These are phyloP conservation scores for Pycnomerus fuliginosus DNA, from an alignment of 2,888 invertebrate genomes.

Conservation along the genomic window DNA sequence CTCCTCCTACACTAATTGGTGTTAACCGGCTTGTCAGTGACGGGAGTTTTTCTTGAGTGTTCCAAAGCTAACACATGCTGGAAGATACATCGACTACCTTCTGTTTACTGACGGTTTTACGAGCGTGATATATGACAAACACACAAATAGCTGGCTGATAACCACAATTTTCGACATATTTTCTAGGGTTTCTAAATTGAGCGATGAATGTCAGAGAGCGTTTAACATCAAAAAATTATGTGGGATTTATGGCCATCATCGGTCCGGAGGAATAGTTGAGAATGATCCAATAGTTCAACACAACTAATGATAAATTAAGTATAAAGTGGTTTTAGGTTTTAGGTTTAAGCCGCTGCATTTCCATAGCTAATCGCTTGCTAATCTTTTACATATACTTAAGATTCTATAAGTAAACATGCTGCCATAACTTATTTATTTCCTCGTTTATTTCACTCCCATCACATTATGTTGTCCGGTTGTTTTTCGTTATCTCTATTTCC, in stretches of 20 bases:
- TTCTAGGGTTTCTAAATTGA: constrained; percentile 27
- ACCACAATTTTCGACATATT: constrained; percentile 44
- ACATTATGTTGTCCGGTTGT: no score
- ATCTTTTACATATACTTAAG: constrained; percentile 41
- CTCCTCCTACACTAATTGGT: constrained; percentile 38
- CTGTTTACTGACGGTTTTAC: constrained; percentile 45
- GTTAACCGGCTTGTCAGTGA: constrained; percentile 36
- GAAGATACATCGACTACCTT: constrained; percentile 46
- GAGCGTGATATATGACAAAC: constrained; percentile 39
- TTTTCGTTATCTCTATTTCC: no score
- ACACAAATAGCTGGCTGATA: constrained; percentile 38
- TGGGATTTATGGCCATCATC: constrained; percentile 3
- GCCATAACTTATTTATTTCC: no score
- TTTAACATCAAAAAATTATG: constrained; percentile 4
- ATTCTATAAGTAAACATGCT: constrained; percentile 31
- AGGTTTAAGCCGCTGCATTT: constrained; percentile 42
- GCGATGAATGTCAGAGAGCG: constrained; percentile 6
- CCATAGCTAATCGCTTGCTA: constrained; percentile 41
- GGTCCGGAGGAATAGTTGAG: constrained; percentile 1
- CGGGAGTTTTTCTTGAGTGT: constrained; percentile 41
- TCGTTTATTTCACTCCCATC: no score
- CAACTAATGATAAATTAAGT: constrained; percentile 13
- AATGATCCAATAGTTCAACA: constrained; percentile 2
- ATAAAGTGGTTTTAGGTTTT: constrained; percentile 24
- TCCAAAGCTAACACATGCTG: constrained; percentile 40